Conservation (phyloP, 2,888 invertebrate species). For the Tenodera sinensis region DNA sequence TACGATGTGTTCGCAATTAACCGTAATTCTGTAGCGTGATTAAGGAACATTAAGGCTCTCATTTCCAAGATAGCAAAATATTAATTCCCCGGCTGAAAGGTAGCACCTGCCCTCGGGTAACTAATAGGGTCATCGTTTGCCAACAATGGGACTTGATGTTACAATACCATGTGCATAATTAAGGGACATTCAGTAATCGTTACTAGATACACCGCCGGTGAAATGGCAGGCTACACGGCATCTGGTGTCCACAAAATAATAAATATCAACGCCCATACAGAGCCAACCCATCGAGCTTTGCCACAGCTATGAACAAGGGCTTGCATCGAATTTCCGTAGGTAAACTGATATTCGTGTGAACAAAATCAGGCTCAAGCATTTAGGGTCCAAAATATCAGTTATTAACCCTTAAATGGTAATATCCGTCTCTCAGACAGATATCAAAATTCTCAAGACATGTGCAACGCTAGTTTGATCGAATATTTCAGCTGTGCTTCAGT, state of each 20-base stretch:
- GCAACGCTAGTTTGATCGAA: too few species aligned
- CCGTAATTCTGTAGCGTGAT: background rate
- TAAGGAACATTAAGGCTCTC: background rate
- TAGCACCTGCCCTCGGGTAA: background rate
- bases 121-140: background rate
- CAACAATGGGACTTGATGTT: background rate
- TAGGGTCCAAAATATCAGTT: too few species aligned
- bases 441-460: too few species aligned
- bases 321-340: too few species aligned
- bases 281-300: too few species aligned
- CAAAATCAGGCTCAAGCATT: too few species aligned
- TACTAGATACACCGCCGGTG: background rate
- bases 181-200: background rate
- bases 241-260: background rate
- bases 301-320: too few species aligned
- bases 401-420: too few species aligned
- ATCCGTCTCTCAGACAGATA: too few species aligned
- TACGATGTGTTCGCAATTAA: background rate
- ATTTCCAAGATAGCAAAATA: background rate
- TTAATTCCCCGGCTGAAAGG: background rate
- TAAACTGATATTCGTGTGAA: too few species aligned
- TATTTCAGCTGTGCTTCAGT: too few species aligned
- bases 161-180: background rate
- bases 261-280: background rate
- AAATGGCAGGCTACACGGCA: background rate